These are phyloP conservation scores for Drosophila pallidifrons DNA, from an alignment of 1,140 invertebrate species.

Conservation along the genomic window DNA sequence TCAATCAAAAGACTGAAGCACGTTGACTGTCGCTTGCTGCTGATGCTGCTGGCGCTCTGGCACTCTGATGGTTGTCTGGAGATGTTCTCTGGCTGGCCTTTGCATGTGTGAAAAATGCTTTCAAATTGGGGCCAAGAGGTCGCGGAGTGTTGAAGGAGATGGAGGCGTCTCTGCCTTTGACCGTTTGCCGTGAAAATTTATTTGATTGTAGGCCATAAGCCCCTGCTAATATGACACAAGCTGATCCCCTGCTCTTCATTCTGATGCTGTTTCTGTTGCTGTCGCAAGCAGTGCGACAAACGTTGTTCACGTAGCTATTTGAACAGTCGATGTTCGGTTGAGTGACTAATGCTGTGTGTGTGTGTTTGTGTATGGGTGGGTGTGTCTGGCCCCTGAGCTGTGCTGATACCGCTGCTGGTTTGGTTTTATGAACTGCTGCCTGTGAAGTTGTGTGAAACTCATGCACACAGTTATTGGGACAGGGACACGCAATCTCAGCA, in stretches of 20 bases:
- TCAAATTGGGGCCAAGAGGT: constrained; percentile 57
- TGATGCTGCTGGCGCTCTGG: constrained; percentile 18
- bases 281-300: constrained; percentile 21
- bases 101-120: constrained; percentile 63
- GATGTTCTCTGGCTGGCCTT: constrained; percentile 31
- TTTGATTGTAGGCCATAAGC: constrained; percentile 81
- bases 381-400: constrained; percentile 47
- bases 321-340: constrained; percentile 33
- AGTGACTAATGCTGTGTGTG: constrained; percentile 22
- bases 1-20: constrained; percentile 78
- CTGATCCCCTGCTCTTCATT: constrained; percentile 39
- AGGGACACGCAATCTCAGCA: constrained; percentile 72
- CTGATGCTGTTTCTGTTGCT: constrained; percentile 15
- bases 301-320: constrained; percentile 28
- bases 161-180: constrained; percentile 62
- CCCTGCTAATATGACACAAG: constrained; percentile 82
- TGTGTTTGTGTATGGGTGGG: constrained; percentile 1
- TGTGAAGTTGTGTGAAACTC: constrained; percentile 59
- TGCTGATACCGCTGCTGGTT: constrained; percentile 60
- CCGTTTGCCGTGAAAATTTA: constrained; percentile 80
- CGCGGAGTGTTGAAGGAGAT: constrained; percentile 12
- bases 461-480: constrained; percentile 44
- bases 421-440: constrained; percentile 81
- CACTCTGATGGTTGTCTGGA: constrained; percentile 3
- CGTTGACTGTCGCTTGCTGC: constrained; percentile 33